Conservation (phyloP, 2,888 invertebrate genomes). For the Tillus elongatus region DNA sequence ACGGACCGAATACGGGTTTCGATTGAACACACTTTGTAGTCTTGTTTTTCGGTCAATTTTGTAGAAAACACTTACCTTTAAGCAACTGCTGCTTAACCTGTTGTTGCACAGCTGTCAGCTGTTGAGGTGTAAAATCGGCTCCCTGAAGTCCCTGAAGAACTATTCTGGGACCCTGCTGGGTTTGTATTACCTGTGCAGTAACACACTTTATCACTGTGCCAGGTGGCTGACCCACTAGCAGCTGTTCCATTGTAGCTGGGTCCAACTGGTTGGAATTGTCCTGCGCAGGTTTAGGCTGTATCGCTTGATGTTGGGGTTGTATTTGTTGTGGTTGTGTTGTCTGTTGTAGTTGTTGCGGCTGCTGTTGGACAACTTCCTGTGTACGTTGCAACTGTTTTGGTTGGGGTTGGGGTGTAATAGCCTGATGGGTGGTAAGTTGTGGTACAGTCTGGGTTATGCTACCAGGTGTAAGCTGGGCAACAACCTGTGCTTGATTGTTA, state of each 20-base stretch:
- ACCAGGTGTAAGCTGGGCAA: constrained; percentile 54
- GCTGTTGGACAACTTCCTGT: constrained; percentile 20
- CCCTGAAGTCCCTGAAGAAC: constrained; percentile 78
- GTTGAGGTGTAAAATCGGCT: constrained; percentile 72
- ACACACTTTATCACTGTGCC: constrained; percentile 82
- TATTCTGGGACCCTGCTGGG: constrained; percentile 75
- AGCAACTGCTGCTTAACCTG: constrained; percentile 83
- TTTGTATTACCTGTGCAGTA: constrained; percentile 79
- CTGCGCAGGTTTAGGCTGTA: constrained; percentile 26
- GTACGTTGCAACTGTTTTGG: constrained; percentile 1
- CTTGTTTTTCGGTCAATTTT: neutral
- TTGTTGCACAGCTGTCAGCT: constrained; percentile 73
- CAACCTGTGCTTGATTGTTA: constrained; percentile 69
- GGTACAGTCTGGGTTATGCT: constrained; percentile 26
- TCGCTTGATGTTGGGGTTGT: constrained; percentile 9
- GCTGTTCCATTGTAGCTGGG: constrained; percentile 55
- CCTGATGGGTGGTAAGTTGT: constrained; percentile 5
- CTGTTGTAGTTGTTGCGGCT: constrained; percentile 17
- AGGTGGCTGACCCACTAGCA: constrained; percentile 71
- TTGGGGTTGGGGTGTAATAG: constrained; percentile 10
- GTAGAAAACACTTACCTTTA: constrained; percentile 52
- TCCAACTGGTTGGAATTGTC: constrained; percentile 28
- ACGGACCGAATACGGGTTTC: too few relatives aligned
- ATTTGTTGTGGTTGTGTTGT: constrained; percentile 19
- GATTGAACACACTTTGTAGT: too few relatives aligned